Conservation (phyloP, 2,113 vertebrate genomes). For the Sapayoa aenigma region DNA sequence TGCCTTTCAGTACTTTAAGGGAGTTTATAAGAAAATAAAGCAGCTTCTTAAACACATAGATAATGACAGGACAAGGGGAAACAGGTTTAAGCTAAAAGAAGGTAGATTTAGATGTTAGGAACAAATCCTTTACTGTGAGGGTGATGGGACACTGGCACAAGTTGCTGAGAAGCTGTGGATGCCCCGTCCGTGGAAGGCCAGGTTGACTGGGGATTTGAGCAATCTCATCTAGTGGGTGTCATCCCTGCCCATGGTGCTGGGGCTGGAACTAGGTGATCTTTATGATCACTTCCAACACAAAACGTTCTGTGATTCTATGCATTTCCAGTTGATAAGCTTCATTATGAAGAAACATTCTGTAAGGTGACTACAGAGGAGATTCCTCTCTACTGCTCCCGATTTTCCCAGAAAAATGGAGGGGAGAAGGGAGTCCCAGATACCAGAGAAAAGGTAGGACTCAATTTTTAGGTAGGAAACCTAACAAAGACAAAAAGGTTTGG, state of each 20-base stretch:
- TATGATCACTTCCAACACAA: not conserved
- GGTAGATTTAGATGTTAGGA: not conserved
- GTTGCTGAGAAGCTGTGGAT: not conserved
- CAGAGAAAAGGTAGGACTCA: rapidly evolving
- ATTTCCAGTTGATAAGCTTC: not conserved
- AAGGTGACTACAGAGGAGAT: not conserved
- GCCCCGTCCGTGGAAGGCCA: not conserved
- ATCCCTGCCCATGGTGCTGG: not conserved
- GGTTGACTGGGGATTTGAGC: not conserved
- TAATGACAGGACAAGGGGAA: not conserved
- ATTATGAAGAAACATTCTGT: not conserved
- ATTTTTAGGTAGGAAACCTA: not conserved
- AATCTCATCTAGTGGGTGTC: not conserved
- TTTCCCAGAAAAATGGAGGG: not conserved
- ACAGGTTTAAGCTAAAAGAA: not conserved
- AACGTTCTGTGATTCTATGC: not conserved
- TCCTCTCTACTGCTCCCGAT: not conserved
- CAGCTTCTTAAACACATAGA: not conserved
- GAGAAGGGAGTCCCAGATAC: not conserved
- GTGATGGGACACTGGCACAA: not conserved
- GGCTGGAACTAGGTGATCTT: not conserved
- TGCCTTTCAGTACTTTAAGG: not conserved
- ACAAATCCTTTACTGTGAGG: not conserved
- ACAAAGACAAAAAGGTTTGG: not conserved
- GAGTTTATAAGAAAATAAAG: not conserved